Evolutionary conservation across 2,113 vertebrate genomes (phyloP).

Genomic region (Vanacampus margaritifer): DNA sequence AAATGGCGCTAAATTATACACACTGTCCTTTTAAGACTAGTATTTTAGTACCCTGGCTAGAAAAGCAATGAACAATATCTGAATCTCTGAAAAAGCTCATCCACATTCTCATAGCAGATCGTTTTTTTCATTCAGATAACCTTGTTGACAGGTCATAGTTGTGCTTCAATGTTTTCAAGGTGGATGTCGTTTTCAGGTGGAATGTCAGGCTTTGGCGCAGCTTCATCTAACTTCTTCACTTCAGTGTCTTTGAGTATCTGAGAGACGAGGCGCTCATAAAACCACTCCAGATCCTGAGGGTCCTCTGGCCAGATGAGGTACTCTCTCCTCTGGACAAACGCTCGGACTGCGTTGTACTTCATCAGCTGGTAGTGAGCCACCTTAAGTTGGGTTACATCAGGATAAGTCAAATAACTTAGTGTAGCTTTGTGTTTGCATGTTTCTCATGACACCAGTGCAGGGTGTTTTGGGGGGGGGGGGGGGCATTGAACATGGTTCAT

Average conservation of each 20-base stretch:
- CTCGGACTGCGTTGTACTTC: conserved; percentile 72
- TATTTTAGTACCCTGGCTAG: no score
- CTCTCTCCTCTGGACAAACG: conserved; percentile 72
- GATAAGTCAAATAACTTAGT: neutral
- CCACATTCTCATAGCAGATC: no score
- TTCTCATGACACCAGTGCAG: no score
- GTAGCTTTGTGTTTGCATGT: no score
- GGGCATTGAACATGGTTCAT: no score
- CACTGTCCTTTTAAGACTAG: no score
- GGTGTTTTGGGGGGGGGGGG: no score
- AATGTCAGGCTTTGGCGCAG: neutral
- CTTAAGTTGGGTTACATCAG: conserved; percentile 21
- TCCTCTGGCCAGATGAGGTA: conserved; percentile 87
- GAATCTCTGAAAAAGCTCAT: no score
- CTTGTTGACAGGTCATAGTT: neutral
- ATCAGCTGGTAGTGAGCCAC: conserved; percentile 82
- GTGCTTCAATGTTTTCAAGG: conserved; percentile 13
- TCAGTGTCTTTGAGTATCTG: conserved; percentile 72
- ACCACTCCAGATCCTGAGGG: conserved; percentile 83
- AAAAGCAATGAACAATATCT: no score
- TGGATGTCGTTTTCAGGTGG: neutral
- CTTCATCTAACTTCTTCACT: conserved; percentile 26
- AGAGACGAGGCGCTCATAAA: conserved; percentile 75
- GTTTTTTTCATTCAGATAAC: neutral
- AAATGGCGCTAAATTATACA: no score